Evolutionary conservation across 2,113 vertebrate genomes (phyloP).

Genomic region (Ochotona curzoniae): DNA sequence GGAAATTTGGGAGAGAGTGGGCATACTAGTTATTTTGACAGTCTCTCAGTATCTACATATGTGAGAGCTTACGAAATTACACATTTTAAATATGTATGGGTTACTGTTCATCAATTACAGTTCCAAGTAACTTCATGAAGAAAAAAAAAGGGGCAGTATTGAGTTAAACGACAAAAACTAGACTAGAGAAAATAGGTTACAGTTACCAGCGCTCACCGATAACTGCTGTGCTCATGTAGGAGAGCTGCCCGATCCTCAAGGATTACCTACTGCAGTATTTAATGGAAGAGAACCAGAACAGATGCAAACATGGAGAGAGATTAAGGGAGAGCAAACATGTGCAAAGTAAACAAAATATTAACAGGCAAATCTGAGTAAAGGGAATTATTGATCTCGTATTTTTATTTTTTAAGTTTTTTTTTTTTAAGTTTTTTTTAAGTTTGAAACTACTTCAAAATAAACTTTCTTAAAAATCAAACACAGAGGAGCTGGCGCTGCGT

Average conservation of each 20-base stretch:
- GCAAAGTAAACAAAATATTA: not conserved
- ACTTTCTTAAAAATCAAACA: slow-evolving; percentile 14
- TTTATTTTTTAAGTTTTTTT: no score
- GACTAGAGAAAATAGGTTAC: not conserved
- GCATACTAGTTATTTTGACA: not conserved
- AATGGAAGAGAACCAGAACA: not conserved
- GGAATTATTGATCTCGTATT: not conserved
- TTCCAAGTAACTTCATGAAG: not conserved
- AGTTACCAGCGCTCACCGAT: not conserved
- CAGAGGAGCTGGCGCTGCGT: no score
- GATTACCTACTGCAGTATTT: not conserved
- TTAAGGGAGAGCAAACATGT: not conserved
- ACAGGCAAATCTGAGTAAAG: not conserved
- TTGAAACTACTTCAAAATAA: slow-evolving; percentile 42
- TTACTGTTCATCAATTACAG: not conserved
- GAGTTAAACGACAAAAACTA: not conserved
- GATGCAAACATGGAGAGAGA: not conserved
- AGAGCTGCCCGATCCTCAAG: not conserved
- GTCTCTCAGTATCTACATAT: not conserved
- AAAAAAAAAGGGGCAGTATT: not conserved
- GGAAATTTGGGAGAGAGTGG: not conserved
- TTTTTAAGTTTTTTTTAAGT: not conserved
- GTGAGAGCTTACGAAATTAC: not conserved
- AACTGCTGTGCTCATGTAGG: not conserved
- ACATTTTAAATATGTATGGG: not conserved